Percentiles rank a stretch among this genome's conserved stretches.
Evolutionary conservation across 2,113 vertebrate species (phyloP).

Genomic region (Sylvietta virens): DNA sequence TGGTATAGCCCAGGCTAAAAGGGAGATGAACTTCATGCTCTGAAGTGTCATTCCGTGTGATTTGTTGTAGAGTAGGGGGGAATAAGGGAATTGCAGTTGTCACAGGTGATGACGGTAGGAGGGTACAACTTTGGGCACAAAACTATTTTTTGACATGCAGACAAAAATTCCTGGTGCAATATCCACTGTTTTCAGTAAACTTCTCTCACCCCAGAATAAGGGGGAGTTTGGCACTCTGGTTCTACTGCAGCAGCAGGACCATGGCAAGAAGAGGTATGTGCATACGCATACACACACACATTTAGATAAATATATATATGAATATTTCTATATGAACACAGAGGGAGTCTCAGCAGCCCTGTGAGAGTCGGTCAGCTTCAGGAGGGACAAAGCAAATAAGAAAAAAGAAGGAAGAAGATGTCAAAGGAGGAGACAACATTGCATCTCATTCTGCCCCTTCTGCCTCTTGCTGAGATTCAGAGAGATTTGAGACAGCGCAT

Average conservation of each 20-base stretch:
- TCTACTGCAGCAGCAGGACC: neutral
- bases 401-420: neutral
- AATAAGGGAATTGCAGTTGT: neutral
- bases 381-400: neutral
- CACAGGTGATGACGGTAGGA: accelerated
- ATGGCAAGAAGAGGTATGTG: neutral
- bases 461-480: neutral
- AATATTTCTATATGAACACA: neutral
- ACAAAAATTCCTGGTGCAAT: neutral
- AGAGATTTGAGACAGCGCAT: neutral
- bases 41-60: neutral
- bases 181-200: neutral
- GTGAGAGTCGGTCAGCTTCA: neutral
- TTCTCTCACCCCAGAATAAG: neutral
- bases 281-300: no score
- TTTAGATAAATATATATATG: neutral
- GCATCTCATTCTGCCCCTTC: neutral
- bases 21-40: neutral
- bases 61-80: accelerated
- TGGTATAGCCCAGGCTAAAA: neutral
- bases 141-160: neutral
- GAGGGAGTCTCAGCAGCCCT: neutral
- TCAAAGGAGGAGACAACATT: neutral
- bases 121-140: neutral
- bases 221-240: neutral